Evolutionary conservation across 2,888 invertebrate species (phyloP).

Genomic region (Dynastes hyllus): DNA sequence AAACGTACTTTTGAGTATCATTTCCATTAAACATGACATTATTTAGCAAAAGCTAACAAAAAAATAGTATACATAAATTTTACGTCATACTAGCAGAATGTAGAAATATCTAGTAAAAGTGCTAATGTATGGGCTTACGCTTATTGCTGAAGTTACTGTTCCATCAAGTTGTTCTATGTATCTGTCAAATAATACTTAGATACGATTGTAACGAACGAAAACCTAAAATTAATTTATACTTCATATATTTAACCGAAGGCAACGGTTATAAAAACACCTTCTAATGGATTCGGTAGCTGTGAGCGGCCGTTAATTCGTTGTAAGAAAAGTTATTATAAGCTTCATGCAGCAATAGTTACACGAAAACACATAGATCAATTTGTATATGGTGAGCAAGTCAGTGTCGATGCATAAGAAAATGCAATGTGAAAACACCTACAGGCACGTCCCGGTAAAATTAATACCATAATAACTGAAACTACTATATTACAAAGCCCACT

Average conservation of each 20-base stretch:
- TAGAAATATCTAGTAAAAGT: too few relatives aligned
- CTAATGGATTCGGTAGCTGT: constrained; percentile 39
- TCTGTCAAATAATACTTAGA: too few relatives aligned
- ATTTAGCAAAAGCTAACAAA: too few relatives aligned
- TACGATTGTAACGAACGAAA: not conserved
- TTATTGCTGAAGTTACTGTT: too few relatives aligned
- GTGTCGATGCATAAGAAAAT: constrained; percentile 50
- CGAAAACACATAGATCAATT: constrained; percentile 43
- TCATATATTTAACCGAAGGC: constrained; percentile 11
- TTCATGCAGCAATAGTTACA: constrained; percentile 36
- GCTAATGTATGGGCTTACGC: too few relatives aligned
- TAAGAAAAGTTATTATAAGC: constrained; percentile 45
- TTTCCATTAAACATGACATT: too few relatives aligned
- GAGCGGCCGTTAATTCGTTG: constrained; percentile 39
- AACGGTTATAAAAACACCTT: constrained; percentile 35
- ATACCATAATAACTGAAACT: constrained; percentile 52
- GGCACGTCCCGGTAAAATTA: constrained; percentile 51
- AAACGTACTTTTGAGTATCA: too few relatives aligned
- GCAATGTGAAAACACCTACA: constrained; percentile 51
- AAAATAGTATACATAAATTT: too few relatives aligned
- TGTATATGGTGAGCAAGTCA: constrained; percentile 43
- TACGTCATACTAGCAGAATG: too few relatives aligned
- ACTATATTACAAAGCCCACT: constrained; percentile 53
- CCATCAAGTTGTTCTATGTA: too few relatives aligned
- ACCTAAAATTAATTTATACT: constrained; percentile 6